phyloP scores from a whole-genome alignment of 1,140 invertebrate genomes.

The Tribolium castaneum region DNA sequence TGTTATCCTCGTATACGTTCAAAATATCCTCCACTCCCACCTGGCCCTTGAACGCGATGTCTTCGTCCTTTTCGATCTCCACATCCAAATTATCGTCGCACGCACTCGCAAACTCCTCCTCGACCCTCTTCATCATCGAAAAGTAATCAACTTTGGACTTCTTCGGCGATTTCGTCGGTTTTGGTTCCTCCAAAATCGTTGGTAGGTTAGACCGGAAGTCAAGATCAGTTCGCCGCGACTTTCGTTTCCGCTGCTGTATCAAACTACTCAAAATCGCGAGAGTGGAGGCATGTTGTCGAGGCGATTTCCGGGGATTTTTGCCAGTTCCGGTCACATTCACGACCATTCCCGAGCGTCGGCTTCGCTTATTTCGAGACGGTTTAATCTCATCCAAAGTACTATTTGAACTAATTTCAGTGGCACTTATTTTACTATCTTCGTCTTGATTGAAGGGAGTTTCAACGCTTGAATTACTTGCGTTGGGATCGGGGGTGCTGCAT shows the following conservation, averaged over 20 bases:
- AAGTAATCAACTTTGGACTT: conserved; percentile 49
- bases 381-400: conserved; percentile 44
- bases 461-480: conserved; percentile 25
- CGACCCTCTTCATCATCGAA: conserved; percentile 47
- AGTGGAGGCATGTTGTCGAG: conserved; percentile 85
- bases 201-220: neutral
- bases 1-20: conserved; percentile 53
- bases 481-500: conserved; percentile 51
- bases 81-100: conserved; percentile 37
- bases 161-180: conserved; percentile 35
- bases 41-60: conserved; percentile 43
- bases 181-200: conserved; percentile 3
- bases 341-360: neutral
- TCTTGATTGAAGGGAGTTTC: conserved; percentile 42
- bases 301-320: conserved; percentile 81
- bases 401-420: conserved; percentile 38
- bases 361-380: conserved; percentile 14
- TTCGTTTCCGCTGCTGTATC: conserved; percentile 67
- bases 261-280: conserved; percentile 81
- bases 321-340: conserved; percentile 56
- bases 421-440: conserved; percentile 56
- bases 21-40: conserved; percentile 53
- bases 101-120: conserved; percentile 50
- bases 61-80: conserved; percentile 46
- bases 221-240: conserved; percentile 45